Percentiles rank a stretch among this genome's conserved stretches.
Conservation (phyloP, 2,888 invertebrate genomes). For the Tiphia femorata region DNA sequence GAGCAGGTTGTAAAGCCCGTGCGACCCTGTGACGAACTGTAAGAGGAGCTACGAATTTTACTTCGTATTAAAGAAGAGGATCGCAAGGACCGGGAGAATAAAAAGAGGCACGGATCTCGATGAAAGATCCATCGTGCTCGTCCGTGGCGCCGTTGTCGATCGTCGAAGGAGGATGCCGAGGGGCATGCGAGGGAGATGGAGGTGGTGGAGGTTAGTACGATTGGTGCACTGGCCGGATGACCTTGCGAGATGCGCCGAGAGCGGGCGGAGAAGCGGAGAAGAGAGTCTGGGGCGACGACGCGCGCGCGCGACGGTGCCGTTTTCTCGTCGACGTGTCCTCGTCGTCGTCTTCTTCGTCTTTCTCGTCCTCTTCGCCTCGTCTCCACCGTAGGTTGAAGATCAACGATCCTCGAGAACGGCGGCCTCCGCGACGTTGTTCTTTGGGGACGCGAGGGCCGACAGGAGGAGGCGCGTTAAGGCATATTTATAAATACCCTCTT, state of each 20-base stretch:
- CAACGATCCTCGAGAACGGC: slow-evolving; percentile 1
- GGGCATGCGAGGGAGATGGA: slow-evolving; percentile 14
- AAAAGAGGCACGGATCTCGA: background rate
- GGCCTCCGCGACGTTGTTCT: slow-evolving; percentile 34
- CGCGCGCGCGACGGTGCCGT: no score
- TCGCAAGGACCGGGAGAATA: background rate
- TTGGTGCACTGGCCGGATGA: slow-evolving; percentile 64
- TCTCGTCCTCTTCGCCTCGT: slow-evolving; percentile 12
- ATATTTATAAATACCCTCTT: slow-evolving; percentile 62
- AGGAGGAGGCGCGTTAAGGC: slow-evolving; percentile 43
- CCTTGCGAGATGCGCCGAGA: slow-evolving; percentile 54
- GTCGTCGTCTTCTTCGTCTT: no score
- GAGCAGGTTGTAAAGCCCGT: no score
- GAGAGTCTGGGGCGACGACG: slow-evolving; percentile 44
- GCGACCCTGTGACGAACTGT: no score
- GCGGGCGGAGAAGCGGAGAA: slow-evolving; percentile 22
- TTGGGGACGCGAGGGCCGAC: slow-evolving; percentile 50
- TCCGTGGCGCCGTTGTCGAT: background rate
- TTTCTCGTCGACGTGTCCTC: slow-evolving; percentile 30
- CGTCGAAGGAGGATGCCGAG: slow-evolving; percentile 15
- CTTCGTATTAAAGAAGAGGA: no score
- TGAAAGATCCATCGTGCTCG: background rate
- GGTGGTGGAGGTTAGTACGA: slow-evolving; percentile 59
- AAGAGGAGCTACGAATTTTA: no score
- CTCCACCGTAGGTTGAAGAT: slow-evolving; percentile 6